Base-by-base conservation (phyloP, 2,888 invertebrate species). In the Sipha maydis region DNA sequence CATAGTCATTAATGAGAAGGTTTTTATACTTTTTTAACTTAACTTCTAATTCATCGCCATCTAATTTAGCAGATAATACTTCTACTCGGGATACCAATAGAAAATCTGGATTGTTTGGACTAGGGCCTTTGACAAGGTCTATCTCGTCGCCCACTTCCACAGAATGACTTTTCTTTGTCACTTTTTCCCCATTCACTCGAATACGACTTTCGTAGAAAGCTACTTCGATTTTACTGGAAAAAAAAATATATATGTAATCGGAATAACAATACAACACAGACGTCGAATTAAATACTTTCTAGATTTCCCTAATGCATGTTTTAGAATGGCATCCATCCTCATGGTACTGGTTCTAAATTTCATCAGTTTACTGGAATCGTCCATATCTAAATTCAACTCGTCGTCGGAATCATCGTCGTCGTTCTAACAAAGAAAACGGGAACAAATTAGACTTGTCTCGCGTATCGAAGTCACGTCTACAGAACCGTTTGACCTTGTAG, bases 201-300 rank as follows among this genome's bases (percentile, higher is more conserved):
- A 97, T 94, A 93, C 94, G 95, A 91, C 95, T 96, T 90, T 95
- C 95, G 92, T 96, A 97, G 91, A 97, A 96, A 82, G 95, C 92
- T 84, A 94, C 93, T 91, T 97, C 97, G 75, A 96, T 93, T 94
- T 96, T 97, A 91, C 96, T 96, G 89, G 90, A 90, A 61, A 5
- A 76, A 28, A n/a, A 38, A 78, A 83, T 38, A 79, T 69, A 85
- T 34, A 17, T 14, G 14, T 11, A 48, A 48, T 48, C 48, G 3
- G 14, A 78, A 83, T 8, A 77, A 56, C 80, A 82, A 61, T 41
- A 48, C 48, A 48, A 48, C 31, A 75, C 25, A 88, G 78, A 4
- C 0, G 73, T 73, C 88, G 38, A 21, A 73, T 73, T 86, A 56
- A 77, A 91, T 92, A 96, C 96, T 95, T 96, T 91, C 96, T 94